A percentile compares a stretch with the other conserved stretches of the same genome.
Conservation (phyloP, 2,888 invertebrate species). For the Thymelicus sylvestris region DNA sequence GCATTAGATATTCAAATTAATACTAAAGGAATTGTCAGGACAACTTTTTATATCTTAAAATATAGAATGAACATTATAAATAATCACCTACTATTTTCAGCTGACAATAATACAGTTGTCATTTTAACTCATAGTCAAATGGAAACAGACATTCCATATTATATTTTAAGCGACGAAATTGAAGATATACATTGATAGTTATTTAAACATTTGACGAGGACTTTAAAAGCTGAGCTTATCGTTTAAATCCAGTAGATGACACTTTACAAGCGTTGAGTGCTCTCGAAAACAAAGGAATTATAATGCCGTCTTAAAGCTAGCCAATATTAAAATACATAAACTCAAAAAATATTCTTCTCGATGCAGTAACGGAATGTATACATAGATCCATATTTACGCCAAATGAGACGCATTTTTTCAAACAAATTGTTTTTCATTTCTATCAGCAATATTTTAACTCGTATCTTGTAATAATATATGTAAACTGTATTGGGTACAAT, state of each 20-base stretch:
- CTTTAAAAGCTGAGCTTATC: not conserved
- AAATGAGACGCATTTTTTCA: too few species aligned
- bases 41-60: too few species aligned
- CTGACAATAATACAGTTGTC: not conserved
- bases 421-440: too few species aligned
- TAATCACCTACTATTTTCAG: not conserved
- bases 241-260: not conserved
- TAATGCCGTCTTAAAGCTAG: not conserved
- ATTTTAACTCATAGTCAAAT: not conserved
- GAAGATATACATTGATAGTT: not conserved
- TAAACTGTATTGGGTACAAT: too few species aligned
- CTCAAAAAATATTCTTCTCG: too few species aligned
- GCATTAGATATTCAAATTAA: too few species aligned
- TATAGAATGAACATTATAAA: too few species aligned
- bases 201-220: not conserved
- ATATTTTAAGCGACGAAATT: not conserved
- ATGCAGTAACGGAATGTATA: too few species aligned
- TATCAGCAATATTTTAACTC: too few species aligned
- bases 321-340: not conserved
- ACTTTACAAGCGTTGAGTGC: not conserved
- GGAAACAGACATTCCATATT: not conserved
- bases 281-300: not conserved
- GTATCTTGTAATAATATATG: too few species aligned
- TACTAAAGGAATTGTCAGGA: too few species aligned
- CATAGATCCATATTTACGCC: too few species aligned